phyloP scores from a whole-genome alignment of 2,888 invertebrate species.

The Cylloceria caligata region DNA sequence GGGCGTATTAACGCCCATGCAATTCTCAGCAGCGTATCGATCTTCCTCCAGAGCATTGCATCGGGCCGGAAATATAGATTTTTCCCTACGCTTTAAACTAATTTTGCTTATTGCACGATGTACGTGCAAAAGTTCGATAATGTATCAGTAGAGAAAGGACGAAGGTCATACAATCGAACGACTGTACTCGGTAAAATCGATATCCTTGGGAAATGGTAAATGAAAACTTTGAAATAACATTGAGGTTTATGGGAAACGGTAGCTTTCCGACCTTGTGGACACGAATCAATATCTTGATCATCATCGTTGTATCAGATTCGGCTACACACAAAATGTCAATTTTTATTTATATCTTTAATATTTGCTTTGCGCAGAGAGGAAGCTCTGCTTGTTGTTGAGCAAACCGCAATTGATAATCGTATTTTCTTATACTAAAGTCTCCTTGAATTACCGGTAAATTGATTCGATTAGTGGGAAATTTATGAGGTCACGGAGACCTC shows the following conservation, averaged over 20 bases:
- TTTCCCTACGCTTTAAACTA: slow-evolving; percentile 32
- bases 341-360: too few species aligned
- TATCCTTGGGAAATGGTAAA: not conserved
- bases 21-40: slow-evolving; percentile 32
- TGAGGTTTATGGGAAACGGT: not conserved
- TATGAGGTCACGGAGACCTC: too few species aligned
- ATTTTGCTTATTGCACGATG: slow-evolving; percentile 34
- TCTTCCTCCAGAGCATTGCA: slow-evolving; percentile 5
- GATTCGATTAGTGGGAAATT: too few species aligned
- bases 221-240: slow-evolving; percentile 8
- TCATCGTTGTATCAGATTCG: not conserved
- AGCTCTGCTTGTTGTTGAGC: too few species aligned
- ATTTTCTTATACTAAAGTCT: too few species aligned
- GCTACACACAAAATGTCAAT: too few species aligned
- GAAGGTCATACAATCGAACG: slow-evolving; percentile 23
- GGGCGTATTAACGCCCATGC: not conserved
- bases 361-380: too few species aligned
- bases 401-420: too few species aligned
- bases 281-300: not conserved
- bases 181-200: slow-evolving; percentile 11
- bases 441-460: too few species aligned
- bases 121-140: not conserved
- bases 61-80: slow-evolving; percentile 3
- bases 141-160: slow-evolving; percentile 19
- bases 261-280: not conserved